phyloP scores from a whole-genome alignment of 2,888 invertebrate species.

The Drosophila mettleri region DNA sequence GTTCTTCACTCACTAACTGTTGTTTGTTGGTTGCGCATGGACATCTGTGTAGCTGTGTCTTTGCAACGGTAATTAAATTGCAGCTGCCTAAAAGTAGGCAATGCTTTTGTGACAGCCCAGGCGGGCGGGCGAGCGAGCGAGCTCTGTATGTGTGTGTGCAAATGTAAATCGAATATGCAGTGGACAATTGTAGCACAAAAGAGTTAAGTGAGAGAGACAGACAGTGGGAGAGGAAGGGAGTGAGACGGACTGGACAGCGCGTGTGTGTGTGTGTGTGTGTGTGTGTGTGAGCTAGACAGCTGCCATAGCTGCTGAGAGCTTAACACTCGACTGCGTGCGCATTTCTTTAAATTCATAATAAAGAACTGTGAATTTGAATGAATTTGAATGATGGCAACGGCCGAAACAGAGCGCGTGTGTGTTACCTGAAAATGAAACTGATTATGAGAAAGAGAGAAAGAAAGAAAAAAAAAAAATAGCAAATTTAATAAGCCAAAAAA shows the following conservation, averaged over 20 bases:
- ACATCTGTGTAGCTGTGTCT: conserved; percentile 49
- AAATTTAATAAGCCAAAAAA: background rate
- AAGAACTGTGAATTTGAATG: conserved; percentile 20
- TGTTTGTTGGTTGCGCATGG: conserved; percentile 33
- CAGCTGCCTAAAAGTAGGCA: conserved; percentile 61
- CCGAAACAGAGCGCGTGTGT: no score
- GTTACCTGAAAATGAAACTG: no score
- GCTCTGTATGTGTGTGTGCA: conserved; percentile 15
- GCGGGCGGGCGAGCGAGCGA: background rate
- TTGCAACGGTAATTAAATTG: conserved; percentile 74
- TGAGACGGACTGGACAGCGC: no score
- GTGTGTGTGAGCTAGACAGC: background rate
- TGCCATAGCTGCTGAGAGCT: conserved; percentile 29
- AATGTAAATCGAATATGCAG: conserved; percentile 52
- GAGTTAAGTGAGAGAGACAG: background rate
- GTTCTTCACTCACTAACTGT: no score
- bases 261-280: no score
- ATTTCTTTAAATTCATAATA: conserved; percentile 33
- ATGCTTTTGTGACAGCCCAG: conserved; percentile 17
- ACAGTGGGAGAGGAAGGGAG: background rate
- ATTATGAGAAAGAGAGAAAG: no score
- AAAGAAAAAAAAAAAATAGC: background rate
- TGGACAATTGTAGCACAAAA: conserved; percentile 32
- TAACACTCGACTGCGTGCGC: conserved; percentile 38
- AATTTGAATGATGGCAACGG: no score